phyloP scores from a whole-genome alignment of 2,113 vertebrate genomes.

The Opisthocomus hoazin region DNA sequence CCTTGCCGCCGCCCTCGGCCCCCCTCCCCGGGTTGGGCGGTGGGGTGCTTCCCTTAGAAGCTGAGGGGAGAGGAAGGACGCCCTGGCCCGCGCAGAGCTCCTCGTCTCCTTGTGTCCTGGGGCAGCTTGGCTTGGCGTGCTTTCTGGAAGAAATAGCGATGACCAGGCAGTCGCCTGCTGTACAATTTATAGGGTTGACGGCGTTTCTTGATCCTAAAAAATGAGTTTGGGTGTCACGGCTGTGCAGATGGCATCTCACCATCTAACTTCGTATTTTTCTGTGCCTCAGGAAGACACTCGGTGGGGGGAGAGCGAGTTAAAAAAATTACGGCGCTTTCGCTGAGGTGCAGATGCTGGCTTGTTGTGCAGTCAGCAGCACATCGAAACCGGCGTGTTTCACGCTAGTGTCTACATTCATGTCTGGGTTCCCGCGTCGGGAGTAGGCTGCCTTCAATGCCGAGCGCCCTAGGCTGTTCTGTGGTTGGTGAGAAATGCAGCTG shows the following conservation, averaged over 20 bases:
- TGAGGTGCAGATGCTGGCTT: background rate
- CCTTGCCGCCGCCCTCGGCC: rapidly evolving
- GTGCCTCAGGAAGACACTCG: background rate
- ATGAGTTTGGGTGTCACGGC: background rate
- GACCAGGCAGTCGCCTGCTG: rapidly evolving
- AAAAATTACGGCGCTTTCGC: rapidly evolving
- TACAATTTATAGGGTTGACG: rapidly evolving
- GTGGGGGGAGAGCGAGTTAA: too few relatives aligned
- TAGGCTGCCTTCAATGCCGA: background rate
- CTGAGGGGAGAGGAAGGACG: background rate
- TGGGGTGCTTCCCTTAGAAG: background rate
- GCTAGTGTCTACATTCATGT: rapidly evolving
- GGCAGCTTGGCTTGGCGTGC: background rate
- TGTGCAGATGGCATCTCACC: background rate
- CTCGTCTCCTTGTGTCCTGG: background rate
- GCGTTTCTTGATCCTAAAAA: rapidly evolving
- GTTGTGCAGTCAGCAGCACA: too few relatives aligned
- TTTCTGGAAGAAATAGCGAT: rapidly evolving
- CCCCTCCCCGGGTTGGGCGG: background rate
- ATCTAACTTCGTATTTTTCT: background rate
- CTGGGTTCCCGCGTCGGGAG: background rate
- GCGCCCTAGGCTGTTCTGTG: background rate
- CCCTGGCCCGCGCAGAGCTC: background rate
- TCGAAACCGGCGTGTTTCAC: rapidly evolving
- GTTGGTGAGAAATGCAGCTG: background rate